Conservation (phyloP, 2,888 invertebrate genomes). For the Eupithecia vulgata region DNA sequence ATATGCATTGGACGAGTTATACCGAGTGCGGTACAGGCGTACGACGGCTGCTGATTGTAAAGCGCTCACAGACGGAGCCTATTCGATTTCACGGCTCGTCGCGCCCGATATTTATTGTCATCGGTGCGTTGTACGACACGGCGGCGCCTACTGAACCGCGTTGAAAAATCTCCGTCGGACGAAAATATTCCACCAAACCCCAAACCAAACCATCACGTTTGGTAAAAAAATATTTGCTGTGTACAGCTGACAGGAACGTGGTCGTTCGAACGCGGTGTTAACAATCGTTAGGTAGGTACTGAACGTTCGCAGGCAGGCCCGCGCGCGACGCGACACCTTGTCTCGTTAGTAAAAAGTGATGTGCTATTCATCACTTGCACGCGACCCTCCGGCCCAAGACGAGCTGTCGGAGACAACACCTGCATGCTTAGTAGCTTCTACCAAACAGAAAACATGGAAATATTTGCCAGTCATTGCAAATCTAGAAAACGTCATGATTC, state of each 20-base stretch:
- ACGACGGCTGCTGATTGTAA: conserved; percentile 82
- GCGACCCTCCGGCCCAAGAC: conserved; percentile 62
- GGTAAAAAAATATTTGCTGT: conserved; percentile 57
- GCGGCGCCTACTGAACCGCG: conserved; percentile 81
- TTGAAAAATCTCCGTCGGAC: conserved; percentile 80
- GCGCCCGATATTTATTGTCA: conserved; percentile 83
- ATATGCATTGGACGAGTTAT: conserved; percentile 75
- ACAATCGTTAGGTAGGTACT: conserved; percentile 66
- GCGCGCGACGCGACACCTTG: conserved; percentile 79
- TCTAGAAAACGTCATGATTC: no score
- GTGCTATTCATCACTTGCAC: conserved; percentile 80
- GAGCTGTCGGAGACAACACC: conserved; percentile 59
- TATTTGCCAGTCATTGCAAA: background rate
- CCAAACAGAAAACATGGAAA: background rate
- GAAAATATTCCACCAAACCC: conserved; percentile 73
- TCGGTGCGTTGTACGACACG: conserved; percentile 83
- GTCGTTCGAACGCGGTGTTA: conserved; percentile 51
- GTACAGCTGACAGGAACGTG: conserved; percentile 57
- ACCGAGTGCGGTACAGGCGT: conserved; percentile 63
- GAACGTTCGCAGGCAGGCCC: conserved; percentile 66
- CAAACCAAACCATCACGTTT: conserved; percentile 60
- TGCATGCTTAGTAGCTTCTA: background rate
- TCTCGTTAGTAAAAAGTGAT: conserved; percentile 82
- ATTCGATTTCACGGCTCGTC: conserved; percentile 84
- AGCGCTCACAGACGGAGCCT: conserved; percentile 83